These are phyloP conservation scores for Raja brachyura DNA, from an alignment of 2,113 vertebrate genomes.

Conservation along the genomic window DNA sequence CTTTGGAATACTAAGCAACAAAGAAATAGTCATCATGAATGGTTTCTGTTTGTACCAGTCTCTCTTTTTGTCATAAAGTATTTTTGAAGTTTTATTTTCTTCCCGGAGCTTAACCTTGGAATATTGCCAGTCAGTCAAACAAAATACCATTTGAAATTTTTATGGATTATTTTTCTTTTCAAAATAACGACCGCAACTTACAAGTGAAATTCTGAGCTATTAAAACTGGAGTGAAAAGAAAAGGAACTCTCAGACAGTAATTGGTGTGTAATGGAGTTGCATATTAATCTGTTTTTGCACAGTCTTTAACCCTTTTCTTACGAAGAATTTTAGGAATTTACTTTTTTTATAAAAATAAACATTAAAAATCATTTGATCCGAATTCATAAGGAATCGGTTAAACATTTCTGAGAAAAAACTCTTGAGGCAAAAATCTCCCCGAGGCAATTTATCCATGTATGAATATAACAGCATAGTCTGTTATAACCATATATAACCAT, in stretches of 20 bases:
- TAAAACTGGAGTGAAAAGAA: not conserved
- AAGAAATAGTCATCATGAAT: conserved; percentile 20
- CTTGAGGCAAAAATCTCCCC: not conserved
- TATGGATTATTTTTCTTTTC: conserved; percentile 26
- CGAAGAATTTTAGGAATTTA: conserved; percentile 18
- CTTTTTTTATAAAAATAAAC: not conserved
- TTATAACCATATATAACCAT: no score
- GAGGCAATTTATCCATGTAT: not conserved
- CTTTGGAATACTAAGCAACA: conserved; percentile 34
- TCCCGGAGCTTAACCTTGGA: conserved; percentile 23
- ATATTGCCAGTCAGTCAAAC: not conserved
- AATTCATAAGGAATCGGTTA: conserved; percentile 7
- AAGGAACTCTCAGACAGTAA: not conserved
- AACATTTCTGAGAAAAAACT: conserved; percentile 11
- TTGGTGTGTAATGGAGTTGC: not conserved
- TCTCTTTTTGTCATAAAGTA: conserved; percentile 33
- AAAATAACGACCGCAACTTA: not conserved
- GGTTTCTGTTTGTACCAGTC: conserved; percentile 25
- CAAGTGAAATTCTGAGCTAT: not conserved
- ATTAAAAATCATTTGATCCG: not conserved
- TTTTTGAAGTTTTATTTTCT: conserved; percentile 37
- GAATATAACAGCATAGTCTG: not conserved
- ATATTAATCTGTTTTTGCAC: not conserved
- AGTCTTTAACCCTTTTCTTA: conserved; percentile 1
- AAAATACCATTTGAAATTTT: conserved; percentile 13